Percentiles rank a stretch among this genome's conserved stretches.
Evolutionary conservation across 2,113 vertebrate genomes (phyloP).

Genomic region (Cephalopterus ornatus): DNA sequence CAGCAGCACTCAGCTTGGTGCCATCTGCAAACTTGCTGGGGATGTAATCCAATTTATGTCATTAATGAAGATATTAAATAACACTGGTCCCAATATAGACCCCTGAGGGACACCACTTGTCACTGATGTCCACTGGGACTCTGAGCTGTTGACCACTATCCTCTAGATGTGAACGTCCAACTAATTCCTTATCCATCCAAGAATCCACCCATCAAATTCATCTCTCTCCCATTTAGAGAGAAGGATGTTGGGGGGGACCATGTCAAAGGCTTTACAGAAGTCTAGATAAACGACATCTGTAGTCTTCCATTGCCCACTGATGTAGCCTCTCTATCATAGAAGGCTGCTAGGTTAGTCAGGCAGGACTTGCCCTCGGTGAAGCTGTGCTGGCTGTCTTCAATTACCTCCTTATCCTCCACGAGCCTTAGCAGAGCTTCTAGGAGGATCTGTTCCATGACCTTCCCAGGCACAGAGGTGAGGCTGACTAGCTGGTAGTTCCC

Average conservation of each 20-base stretch:
- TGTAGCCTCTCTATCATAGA: accelerated
- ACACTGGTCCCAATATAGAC: neutral
- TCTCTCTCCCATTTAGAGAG: neutral
- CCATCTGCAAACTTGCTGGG: neutral
- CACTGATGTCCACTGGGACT: neutral
- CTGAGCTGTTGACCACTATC: neutral
- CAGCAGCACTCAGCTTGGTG: neutral
- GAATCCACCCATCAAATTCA: neutral
- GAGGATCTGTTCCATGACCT: neutral
- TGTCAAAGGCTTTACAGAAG: neutral
- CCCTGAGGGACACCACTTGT: neutral
- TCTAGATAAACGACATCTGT: accelerated
- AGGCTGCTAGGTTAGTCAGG: neutral
- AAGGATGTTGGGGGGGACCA: accelerated
- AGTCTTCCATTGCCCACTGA: neutral
- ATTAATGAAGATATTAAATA: neutral
- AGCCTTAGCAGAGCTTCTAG: neutral
- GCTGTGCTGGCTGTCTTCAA: neutral
- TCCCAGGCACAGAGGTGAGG: neutral
- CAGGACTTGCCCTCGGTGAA: neutral
- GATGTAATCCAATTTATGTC: neutral
- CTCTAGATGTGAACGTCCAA: neutral
- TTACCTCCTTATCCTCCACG: accelerated
- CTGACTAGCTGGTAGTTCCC: neutral
- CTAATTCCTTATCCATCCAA: neutral